Percentiles rank a stretch among this genome's conserved stretches.
These are phyloP conservation scores for Mastigias papua DNA, from an alignment of 30 jellyfish, hydroid and myxozoan genomes.

Conservation along the genomic window DNA sequence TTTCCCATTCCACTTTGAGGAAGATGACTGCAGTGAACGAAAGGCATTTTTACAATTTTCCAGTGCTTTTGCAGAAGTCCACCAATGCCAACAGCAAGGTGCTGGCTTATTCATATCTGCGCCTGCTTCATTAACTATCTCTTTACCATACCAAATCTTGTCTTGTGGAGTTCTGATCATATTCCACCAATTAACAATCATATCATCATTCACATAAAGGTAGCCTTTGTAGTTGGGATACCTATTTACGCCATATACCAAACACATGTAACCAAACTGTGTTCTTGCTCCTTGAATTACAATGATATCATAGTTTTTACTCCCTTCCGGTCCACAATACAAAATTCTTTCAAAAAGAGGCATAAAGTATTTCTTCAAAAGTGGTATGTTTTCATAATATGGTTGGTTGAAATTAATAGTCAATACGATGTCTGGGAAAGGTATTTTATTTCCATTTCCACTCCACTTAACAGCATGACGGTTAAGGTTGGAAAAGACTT, in stretches of 20 bases:
- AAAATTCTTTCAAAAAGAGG: conserved; percentile 47
- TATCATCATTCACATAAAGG: conserved; percentile 78
- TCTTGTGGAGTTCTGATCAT: conserved; percentile 33
- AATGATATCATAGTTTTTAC: not conserved
- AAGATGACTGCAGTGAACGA: conserved; percentile 14
- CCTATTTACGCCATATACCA: conserved; percentile 45
- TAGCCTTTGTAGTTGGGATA: conserved; percentile 61
- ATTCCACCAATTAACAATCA: conserved; percentile 87
- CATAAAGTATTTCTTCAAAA: conserved; percentile 38
- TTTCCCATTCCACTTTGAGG: conserved; percentile 33
- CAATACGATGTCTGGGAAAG: conserved; percentile 33
- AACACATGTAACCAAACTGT: conserved; percentile 74
- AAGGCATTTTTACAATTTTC: conserved; percentile 56
- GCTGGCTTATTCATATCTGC: conserved; percentile 69
- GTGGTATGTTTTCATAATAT: conserved; percentile 53
- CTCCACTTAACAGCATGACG: too few relatives aligned
- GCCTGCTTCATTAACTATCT: conserved; percentile 30
- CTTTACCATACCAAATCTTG: conserved; percentile 71
- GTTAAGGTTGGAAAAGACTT: too few relatives aligned
- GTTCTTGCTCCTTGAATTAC: conserved; percentile 53
- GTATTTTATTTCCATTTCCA: not conserved
- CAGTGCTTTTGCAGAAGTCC: conserved; percentile 48
- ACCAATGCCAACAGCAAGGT: conserved; percentile 79
- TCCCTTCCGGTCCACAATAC: conserved; percentile 62
- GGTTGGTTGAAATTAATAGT: conserved; percentile 67